Conservation (phyloP, 2,888 invertebrate genomes). For the Dicycla oo region DNA sequence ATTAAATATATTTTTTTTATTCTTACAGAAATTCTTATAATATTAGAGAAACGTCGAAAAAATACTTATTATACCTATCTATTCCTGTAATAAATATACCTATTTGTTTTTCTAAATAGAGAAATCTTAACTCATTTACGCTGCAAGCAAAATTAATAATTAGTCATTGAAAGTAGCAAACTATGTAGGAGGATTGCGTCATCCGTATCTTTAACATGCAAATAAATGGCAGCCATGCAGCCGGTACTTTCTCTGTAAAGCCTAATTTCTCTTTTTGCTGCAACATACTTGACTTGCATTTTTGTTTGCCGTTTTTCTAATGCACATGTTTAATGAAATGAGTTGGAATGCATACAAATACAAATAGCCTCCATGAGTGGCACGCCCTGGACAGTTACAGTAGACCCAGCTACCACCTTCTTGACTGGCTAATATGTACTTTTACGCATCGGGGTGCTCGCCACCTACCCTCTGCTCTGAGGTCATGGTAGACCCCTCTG, state of each 20-base stretch:
- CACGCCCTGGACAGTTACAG: no score
- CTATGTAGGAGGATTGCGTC: slow-evolving; percentile 55
- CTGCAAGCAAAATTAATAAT: slow-evolving; percentile 8
- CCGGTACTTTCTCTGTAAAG: slow-evolving; percentile 78
- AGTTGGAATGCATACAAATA: slow-evolving; percentile 28
- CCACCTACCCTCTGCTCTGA: no score
- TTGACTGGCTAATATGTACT: background rate
- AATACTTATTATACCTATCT: no score
- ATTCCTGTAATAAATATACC: background rate
- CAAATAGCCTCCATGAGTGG: background rate
- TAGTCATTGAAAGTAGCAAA: slow-evolving; percentile 44
- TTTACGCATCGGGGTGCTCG: background rate
- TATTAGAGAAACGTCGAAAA: no score
- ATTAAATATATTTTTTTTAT: no score
- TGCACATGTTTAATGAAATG: slow-evolving; percentile 28
- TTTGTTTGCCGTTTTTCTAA: slow-evolving; percentile 45
- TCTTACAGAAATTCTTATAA: no score
- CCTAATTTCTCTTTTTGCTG: slow-evolving; percentile 81
- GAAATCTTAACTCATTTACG: background rate
- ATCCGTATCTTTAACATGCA: slow-evolving; percentile 65
- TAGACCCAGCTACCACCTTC: background rate
- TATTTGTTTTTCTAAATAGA: background rate
- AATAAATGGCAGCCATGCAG: slow-evolving; percentile 76
- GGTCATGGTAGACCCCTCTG: no score
- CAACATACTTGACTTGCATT: slow-evolving; percentile 63